Percentiles rank a stretch among this genome's conserved stretches.
These are phyloP conservation scores for Mamestra configurata DNA, from an alignment of 1,140 invertebrate genomes.

Conservation along the genomic window DNA sequence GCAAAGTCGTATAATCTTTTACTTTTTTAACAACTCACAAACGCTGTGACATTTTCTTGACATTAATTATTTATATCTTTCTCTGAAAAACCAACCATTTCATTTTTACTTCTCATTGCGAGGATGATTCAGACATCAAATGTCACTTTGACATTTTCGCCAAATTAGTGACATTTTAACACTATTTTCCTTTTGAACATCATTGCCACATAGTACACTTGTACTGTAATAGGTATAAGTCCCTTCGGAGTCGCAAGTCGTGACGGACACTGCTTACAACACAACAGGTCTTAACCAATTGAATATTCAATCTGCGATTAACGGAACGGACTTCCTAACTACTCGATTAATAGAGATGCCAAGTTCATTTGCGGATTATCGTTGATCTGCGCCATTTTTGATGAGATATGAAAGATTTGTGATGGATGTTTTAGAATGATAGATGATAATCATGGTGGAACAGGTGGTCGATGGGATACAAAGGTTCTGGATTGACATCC, in stretches of 20 bases:
- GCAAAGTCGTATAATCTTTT: too few relatives aligned
- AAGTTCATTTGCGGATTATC: not conserved
- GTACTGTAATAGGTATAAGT: not conserved
- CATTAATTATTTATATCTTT: not conserved
- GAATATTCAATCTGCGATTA: slow-evolving; percentile 37
- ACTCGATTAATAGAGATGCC: slow-evolving; percentile 26
- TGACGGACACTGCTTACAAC: slow-evolving; percentile 21
- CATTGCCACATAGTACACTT: not conserved
- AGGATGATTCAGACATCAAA: not conserved
- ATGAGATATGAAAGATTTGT: not conserved
- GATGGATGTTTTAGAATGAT: too few relatives aligned
- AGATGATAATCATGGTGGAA: too few relatives aligned
- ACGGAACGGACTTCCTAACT: slow-evolving; percentile 33
- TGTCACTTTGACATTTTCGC: too few relatives aligned
- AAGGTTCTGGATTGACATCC: too few relatives aligned
- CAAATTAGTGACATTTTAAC: too few relatives aligned
- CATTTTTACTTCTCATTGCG: not conserved
- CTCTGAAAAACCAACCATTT: not conserved
- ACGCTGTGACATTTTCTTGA: not conserved
- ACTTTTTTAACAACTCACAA: not conserved
- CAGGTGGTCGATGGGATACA: too few relatives aligned
- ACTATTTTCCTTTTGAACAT: too few relatives aligned
- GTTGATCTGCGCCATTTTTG: not conserved
- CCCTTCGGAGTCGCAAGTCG: not conserved
- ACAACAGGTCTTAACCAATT: not conserved